Evolutionary conservation across 2,113 vertebrate genomes (phyloP).

Genomic region (Struthidea cinerea): DNA sequence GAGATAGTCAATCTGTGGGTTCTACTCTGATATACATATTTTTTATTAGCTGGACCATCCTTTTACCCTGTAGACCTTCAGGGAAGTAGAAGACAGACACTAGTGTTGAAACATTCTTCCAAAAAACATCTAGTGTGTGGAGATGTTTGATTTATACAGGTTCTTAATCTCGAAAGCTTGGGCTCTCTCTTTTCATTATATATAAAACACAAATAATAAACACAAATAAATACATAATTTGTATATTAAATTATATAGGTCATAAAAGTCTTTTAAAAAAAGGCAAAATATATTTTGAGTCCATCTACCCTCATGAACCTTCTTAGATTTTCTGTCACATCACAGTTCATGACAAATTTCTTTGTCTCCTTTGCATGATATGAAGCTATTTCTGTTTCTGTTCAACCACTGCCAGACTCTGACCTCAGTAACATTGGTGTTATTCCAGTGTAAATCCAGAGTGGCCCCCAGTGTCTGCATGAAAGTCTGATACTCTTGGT

Average conservation of each 20-base stretch:
- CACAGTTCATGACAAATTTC: neutral
- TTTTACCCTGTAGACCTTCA: neutral
- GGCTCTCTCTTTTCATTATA: neutral
- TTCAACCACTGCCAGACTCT: slow-evolving; percentile 40
- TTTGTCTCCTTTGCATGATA: slow-evolving; percentile 31
- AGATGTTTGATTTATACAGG: neutral
- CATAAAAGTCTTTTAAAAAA: neutral
- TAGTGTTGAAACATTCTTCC: neutral
- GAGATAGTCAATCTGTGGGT: neutral
- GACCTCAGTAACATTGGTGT: slow-evolving; percentile 41
- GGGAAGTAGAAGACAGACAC: neutral
- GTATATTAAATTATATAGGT: neutral
- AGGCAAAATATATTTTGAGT: neutral
- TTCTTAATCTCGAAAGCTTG: neutral
- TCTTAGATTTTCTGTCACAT: neutral
- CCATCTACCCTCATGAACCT: neutral
- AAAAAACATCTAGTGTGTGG: neutral
- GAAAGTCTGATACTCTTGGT: slow-evolving; percentile 5
- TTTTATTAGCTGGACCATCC: neutral
- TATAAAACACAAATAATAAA: neutral
- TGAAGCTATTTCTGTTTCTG: slow-evolving; percentile 22
- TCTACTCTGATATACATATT: neutral
- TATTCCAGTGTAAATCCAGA: slow-evolving; percentile 46
- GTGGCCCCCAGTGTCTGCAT: slow-evolving; percentile 49
- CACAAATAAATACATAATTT: neutral